Conservation (phyloP, 2,888 invertebrate species). For the Cabera pusaria region DNA sequence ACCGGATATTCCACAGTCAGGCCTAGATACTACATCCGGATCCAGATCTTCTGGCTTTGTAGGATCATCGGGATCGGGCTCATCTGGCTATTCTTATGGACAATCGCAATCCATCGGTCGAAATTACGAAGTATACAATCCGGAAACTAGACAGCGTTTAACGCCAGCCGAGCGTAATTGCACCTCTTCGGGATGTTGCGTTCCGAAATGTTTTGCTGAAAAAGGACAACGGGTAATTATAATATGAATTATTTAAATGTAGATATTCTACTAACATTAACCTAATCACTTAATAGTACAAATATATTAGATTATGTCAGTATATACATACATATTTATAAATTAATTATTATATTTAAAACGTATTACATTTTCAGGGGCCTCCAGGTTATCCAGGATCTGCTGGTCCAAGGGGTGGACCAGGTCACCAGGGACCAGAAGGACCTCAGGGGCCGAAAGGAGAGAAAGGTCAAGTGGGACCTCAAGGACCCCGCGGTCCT, state of each 20-base stretch:
- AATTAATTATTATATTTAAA: no score
- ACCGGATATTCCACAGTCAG: neutral
- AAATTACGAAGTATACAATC: conserved; percentile 65
- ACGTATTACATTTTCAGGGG: conserved; percentile 77
- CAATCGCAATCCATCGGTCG: conserved; percentile 5
- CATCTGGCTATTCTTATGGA: no score
- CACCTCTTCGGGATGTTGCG: conserved; percentile 87
- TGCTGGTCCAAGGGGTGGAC: conserved; percentile 88
- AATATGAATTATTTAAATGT: no score
- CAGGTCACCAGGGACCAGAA: conserved; percentile 92
- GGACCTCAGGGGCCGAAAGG: conserved; percentile 95
- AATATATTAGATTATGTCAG: no score
- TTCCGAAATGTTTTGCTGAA: conserved; percentile 94
- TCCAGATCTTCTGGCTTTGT: no score
- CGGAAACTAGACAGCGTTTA: conserved; percentile 64
- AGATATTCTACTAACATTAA: no score
- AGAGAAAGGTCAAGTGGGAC: conserved; percentile 93
- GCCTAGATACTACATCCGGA: conserved; percentile 4
- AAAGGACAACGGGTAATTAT: conserved; percentile 90
- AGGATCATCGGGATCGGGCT: no score
- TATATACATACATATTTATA: no score
- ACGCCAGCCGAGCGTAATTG: conserved; percentile 82
- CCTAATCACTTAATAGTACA: no score
- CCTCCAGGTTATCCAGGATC: conserved; percentile 88
- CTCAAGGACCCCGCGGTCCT: conserved; percentile 90